These are phyloP conservation scores for Corythoichthys haematopterus DNA, from an alignment of 2,113 vertebrate genomes.

Conservation along the genomic window DNA sequence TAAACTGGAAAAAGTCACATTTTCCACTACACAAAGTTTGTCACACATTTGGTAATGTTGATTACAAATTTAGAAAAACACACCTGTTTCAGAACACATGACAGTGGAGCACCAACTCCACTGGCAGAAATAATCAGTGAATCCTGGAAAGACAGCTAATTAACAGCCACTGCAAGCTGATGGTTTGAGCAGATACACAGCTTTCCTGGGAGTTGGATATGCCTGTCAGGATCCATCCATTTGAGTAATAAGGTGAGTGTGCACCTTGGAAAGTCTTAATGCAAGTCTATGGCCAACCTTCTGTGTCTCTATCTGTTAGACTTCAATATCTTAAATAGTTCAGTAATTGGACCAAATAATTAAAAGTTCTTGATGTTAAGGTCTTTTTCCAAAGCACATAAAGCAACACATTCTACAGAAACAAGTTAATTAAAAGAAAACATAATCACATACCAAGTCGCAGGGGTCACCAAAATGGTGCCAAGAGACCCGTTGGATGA, in stretches of 20 bases:
- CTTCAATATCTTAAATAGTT: not conserved
- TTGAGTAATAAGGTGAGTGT: conserved; percentile 49
- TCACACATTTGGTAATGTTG: not conserved
- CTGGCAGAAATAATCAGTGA: conserved; percentile 51
- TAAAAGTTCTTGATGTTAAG: conserved; percentile 1
- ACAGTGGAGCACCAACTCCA: conserved; percentile 21
- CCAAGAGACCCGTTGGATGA: not conserved
- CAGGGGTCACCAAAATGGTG: not conserved
- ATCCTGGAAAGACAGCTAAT: conserved; percentile 49
- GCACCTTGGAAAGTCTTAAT: not conserved
- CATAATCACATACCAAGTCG: not conserved
- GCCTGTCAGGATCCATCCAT: conserved; percentile 56
- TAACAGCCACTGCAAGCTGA: conserved; percentile 52
- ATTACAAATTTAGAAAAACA: not conserved
- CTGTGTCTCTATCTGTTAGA: not conserved
- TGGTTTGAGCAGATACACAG: conserved; percentile 52
- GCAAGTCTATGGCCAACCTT: conserved; percentile 1
- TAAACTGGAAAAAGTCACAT: conserved; percentile 6
- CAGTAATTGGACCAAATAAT: not conserved
- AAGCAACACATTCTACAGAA: not conserved
- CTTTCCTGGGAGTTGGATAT: conserved; percentile 56
- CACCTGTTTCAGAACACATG: conserved; percentile 25
- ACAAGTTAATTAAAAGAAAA: not conserved
- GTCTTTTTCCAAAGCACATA: not conserved
- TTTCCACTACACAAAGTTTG: not conserved